A percentile compares a stretch with the other conserved stretches of the same genome.
Evolutionary conservation across 2,888 invertebrate species (phyloP).

Genomic region (Ceramica pisi): DNA sequence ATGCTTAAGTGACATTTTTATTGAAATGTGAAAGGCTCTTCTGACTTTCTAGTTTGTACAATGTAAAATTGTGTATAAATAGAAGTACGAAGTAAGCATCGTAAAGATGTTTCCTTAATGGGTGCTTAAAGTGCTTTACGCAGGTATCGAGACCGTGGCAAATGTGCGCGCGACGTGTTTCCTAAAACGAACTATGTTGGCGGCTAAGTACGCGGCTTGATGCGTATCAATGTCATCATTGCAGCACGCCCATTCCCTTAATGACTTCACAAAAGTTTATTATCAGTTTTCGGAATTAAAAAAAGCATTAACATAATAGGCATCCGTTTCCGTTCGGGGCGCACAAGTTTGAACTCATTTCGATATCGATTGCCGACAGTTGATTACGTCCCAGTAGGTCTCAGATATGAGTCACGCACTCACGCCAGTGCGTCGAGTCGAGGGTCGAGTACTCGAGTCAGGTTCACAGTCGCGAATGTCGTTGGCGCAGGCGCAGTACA

Average conservation of each 20-base stretch:
- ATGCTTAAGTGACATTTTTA: conserved; percentile 55
- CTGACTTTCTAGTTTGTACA: conserved; percentile 50
- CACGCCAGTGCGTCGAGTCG: conserved; percentile 41
- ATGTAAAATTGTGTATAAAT: conserved; percentile 56
- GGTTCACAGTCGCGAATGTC: conserved; percentile 48
- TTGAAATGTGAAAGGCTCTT: conserved; percentile 51
- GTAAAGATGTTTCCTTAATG: conserved; percentile 63
- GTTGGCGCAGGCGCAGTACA: conserved; percentile 54
- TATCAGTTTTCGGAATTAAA: conserved; percentile 62
- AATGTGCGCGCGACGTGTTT: conserved; percentile 54
- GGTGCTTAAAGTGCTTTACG: conserved; percentile 60
- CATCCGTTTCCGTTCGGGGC: conserved; percentile 59
- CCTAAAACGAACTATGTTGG: conserved; percentile 50
- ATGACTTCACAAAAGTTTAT: conserved; percentile 51
- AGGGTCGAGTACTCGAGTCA: conserved; percentile 28
- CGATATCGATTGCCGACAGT: conserved; percentile 53
- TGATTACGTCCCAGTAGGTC: conserved; percentile 57
- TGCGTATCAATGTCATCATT: conserved; percentile 58
- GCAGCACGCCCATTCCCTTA: conserved; percentile 36
- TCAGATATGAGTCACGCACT: conserved; percentile 54
- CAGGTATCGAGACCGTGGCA: conserved; percentile 55
- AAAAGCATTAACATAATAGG: conserved; percentile 59
- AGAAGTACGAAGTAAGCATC: conserved; percentile 57
- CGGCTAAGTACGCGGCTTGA: conserved; percentile 50
- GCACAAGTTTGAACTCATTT: conserved; percentile 53